Percentiles rank a stretch among this genome's conserved stretches.
These are phyloP conservation scores for Geodia barretti DNA, from an alignment of 37 sponge, comb jelly and placozoan genomes.

Conservation along the genomic window DNA sequence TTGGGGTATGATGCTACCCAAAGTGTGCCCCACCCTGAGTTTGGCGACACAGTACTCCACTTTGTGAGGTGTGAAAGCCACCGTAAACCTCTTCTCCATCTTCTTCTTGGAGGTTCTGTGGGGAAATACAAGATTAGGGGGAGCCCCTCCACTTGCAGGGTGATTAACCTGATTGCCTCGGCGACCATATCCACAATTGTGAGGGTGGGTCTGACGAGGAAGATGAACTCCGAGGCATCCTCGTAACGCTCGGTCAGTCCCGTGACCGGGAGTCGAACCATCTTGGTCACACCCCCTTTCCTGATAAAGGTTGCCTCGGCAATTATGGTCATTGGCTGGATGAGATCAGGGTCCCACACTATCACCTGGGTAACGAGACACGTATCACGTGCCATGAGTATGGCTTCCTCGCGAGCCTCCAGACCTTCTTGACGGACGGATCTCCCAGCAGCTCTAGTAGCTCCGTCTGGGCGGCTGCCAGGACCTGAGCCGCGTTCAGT, in stretches of 20 bases:
- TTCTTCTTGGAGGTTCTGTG: constrained; percentile 35
- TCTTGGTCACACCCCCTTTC: constrained; percentile 64
- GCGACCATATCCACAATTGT: constrained; percentile 45
- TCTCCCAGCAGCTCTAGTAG: constrained; percentile 32
- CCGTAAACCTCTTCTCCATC: constrained; percentile 46
- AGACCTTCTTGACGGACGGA: constrained; percentile 49
- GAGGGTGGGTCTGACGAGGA: constrained; percentile 58
- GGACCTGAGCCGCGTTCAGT: constrained; percentile 46
- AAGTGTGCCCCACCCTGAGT: constrained; percentile 45
- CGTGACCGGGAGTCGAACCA: constrained; percentile 61
- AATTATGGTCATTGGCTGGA: constrained; percentile 62
- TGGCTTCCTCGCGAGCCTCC: not conserved
- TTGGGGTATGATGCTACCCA: not conserved
- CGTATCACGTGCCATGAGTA: not conserved
- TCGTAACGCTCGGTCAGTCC: constrained; percentile 25
- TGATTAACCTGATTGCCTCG: constrained; percentile 75
- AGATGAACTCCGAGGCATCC: constrained; percentile 52
- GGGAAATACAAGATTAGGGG: not conserved
- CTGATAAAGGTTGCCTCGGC: constrained; percentile 74
- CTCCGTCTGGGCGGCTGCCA: constrained; percentile 51
- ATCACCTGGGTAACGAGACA: constrained; percentile 49
- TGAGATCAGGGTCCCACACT: constrained; percentile 73
- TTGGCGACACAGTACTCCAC: constrained; percentile 51
- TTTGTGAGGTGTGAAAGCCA: constrained; percentile 77
- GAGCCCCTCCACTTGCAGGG: constrained; percentile 1